Evolutionary conservation across 2,888 invertebrate genomes (phyloP).

Genomic region (Pharmacophagus antenor): DNA sequence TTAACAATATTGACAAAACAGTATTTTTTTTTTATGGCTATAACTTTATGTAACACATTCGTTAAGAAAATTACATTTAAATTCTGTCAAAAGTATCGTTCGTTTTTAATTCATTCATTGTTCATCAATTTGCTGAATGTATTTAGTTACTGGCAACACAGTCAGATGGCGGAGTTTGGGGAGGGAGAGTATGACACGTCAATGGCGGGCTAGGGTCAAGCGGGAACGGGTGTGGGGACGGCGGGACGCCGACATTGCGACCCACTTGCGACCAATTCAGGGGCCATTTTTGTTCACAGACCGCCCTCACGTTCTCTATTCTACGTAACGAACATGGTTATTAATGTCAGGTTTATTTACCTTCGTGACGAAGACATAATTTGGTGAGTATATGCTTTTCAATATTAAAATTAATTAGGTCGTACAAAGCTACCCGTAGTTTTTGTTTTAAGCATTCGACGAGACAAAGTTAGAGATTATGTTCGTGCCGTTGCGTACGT

Average conservation of each 20-base stretch:
- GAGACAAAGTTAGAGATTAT: too few species aligned
- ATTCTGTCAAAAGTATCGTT: background rate
- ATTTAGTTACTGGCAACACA: slow-evolving; percentile 34
- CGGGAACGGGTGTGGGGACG: slow-evolving; percentile 47
- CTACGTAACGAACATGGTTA: slow-evolving; percentile 32
- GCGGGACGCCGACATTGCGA: slow-evolving; percentile 46
- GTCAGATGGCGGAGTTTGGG: too few species aligned
- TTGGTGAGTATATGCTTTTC: background rate
- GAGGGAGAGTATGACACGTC: too few species aligned
- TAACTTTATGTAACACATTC: background rate
- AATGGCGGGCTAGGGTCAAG: slow-evolving; percentile 53
- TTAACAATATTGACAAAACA: too few species aligned
- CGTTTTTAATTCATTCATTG: background rate
- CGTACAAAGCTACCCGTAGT: too few species aligned
- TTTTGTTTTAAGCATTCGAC: too few species aligned
- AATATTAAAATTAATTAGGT: too few species aligned
- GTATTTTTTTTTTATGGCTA: too few species aligned
- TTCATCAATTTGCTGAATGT: background rate
- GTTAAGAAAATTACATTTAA: background rate
- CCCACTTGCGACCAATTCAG: slow-evolving; percentile 61
- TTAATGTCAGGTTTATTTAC: slow-evolving; percentile 30
- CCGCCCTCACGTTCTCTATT: slow-evolving; percentile 45
- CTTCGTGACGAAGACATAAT: slow-evolving; percentile 3
- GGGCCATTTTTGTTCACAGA: slow-evolving; percentile 54
- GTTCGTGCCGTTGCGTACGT: too few species aligned